Conservation (phyloP, 2,113 vertebrate species). For the Piprites chloris region DNA sequence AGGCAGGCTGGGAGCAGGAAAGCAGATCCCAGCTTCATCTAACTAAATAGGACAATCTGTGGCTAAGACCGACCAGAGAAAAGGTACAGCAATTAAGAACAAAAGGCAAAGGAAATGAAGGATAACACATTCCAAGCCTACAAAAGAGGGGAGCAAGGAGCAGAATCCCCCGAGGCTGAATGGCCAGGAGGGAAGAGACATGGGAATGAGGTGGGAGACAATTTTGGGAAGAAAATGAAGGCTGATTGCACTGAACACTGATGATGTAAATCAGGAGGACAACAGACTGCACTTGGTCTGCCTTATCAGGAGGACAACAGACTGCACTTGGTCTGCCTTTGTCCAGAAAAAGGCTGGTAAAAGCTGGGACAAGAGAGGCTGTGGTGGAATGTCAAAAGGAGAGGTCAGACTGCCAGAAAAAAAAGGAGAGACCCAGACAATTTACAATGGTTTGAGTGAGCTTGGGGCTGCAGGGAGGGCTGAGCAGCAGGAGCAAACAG, state of each 20-base stretch:
- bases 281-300: not conserved
- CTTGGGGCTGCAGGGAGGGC: not conserved
- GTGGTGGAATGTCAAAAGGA: not conserved
- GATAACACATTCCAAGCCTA: not conserved
- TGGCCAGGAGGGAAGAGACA: not conserved
- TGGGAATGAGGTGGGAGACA: not conserved
- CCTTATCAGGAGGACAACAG: not conserved
- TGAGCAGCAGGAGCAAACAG: not conserved
- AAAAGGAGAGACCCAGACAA: not conserved
- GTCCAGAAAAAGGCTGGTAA: not conserved
- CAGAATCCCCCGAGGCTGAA: not conserved
- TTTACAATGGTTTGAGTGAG: not conserved
- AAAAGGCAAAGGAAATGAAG: not conserved
- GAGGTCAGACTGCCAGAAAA: not conserved
- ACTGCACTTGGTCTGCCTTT: not conserved
- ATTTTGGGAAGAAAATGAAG: not conserved
- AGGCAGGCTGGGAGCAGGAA: not conserved
- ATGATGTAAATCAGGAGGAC: not conserved
- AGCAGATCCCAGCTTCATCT: not conserved
- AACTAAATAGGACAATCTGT: not conserved
- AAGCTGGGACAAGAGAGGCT: not conserved
- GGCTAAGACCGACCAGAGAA: not conserved
- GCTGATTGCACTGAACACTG: not conserved
- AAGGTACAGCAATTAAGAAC: not conserved
- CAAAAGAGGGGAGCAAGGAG: not conserved